A percentile compares a stretch with the other conserved stretches of the same genome.
phyloP scores from a whole-genome alignment of 2,113 vertebrate genomes.

The Crotalus tigris region DNA sequence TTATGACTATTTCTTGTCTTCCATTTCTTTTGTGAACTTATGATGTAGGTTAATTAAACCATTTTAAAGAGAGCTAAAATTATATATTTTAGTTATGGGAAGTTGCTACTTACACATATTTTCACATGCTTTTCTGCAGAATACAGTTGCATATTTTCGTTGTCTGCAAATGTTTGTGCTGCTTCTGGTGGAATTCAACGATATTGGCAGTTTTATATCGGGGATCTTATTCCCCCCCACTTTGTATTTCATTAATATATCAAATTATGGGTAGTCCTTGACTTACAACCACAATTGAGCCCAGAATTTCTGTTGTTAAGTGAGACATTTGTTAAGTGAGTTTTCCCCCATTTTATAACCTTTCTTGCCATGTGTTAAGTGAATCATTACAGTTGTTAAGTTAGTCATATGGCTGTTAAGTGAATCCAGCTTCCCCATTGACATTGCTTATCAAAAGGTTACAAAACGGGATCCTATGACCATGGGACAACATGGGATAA shows the following conservation, averaged over 20 bases:
- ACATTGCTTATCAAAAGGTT: not conserved
- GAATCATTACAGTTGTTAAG: not conserved
- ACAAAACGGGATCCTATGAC: not conserved
- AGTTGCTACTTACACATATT: not conserved
- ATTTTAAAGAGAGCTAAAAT: not conserved
- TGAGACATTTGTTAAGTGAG: not conserved
- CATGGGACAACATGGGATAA: not conserved
- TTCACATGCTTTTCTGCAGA: not conserved
- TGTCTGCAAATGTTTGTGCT: not conserved
- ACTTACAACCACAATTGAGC: not conserved
- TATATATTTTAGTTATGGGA: not conserved
- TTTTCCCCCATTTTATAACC: not conserved
- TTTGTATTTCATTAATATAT: not conserved
- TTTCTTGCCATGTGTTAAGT: not conserved
- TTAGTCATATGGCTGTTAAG: not conserved
- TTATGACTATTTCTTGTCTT: not conserved
- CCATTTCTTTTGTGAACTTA: not conserved
- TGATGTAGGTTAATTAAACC: not conserved
- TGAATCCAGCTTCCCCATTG: not conserved
- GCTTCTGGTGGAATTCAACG: not conserved
- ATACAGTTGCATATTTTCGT: not conserved
- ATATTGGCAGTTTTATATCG: not conserved
- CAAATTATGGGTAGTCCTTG: not conserved
- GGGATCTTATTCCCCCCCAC: not conserved
- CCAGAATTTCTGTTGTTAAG: not conserved